These are phyloP conservation scores for Himantopus leucocephalus DNA, from an alignment of 2,113 vertebrate genomes.

Conservation along the genomic window DNA sequence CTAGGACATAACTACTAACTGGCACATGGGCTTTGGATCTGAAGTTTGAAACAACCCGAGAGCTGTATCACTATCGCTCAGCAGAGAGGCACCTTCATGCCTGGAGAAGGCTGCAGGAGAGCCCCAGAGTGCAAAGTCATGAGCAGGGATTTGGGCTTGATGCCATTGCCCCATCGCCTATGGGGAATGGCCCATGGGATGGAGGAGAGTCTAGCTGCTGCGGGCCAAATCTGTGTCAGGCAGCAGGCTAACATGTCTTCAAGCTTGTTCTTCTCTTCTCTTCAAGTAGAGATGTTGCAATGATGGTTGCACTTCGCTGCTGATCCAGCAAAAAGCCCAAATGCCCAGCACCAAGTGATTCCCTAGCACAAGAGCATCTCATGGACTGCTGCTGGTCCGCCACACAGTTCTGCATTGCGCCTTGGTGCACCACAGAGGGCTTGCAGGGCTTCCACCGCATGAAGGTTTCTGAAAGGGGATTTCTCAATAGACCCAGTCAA, in stretches of 20 bases:
- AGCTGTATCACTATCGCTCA: not conserved
- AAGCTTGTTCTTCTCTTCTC: not conserved
- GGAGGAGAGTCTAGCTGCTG: not conserved
- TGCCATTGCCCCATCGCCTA: not conserved
- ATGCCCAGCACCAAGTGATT: not conserved
- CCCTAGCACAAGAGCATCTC: not conserved
- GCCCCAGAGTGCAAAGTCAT: not conserved
- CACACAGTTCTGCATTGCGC: not conserved
- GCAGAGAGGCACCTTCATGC: not conserved
- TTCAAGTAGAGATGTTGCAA: not conserved
- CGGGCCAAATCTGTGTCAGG: not conserved
- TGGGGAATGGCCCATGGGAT: not conserved
- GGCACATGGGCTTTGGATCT: not conserved
- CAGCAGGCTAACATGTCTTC: not conserved
- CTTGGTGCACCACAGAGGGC: not conserved
- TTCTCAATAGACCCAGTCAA: not conserved
- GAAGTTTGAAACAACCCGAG: rapidly evolving
- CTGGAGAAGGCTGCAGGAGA: not conserved
- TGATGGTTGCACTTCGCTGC: not conserved
- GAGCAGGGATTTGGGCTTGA: rapidly evolving
- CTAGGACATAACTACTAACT: not conserved
- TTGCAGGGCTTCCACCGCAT: not conserved
- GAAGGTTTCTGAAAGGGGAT: not conserved
- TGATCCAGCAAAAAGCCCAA: rapidly evolving
- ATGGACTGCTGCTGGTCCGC: rapidly evolving